These are phyloP conservation scores for Pelecanoides urinatrix DNA, from an alignment of 2,113 vertebrate genomes.

Conservation along the genomic window DNA sequence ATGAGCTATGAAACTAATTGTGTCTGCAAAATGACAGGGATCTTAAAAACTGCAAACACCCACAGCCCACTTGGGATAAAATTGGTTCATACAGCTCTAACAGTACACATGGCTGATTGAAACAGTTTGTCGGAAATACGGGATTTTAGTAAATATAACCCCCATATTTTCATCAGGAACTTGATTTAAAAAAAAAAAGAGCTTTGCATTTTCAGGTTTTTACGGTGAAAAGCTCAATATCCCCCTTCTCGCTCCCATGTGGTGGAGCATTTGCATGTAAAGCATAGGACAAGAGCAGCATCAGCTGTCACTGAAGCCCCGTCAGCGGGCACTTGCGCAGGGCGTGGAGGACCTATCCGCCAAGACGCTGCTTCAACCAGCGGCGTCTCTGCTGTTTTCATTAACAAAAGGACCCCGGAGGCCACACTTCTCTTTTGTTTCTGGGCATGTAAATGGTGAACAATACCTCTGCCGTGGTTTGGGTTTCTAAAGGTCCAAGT, in stretches of 20 bases:
- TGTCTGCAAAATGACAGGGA: conserved; percentile 33
- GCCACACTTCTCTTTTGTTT: background rate
- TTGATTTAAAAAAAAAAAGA: background rate
- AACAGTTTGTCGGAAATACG: background rate
- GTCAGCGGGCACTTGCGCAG: background rate
- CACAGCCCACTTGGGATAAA: background rate
- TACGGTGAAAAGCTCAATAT: background rate
- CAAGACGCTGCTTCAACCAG: background rate
- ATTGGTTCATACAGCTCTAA: background rate
- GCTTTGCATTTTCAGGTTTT: background rate
- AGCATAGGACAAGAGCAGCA: accelerated
- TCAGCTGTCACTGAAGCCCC: background rate
- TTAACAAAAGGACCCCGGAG: background rate
- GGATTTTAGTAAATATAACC: background rate
- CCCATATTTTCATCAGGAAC: background rate
- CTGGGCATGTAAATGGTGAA: background rate
- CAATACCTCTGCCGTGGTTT: background rate
- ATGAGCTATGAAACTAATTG: conserved; percentile 5
- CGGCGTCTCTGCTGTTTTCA: background rate
- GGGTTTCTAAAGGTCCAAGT: background rate
- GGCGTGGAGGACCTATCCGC: accelerated
- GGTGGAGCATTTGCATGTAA: background rate
- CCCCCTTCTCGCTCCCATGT: background rate
- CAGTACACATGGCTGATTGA: background rate
- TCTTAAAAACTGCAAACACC: conserved; percentile 25